phyloP scores from a whole-genome alignment of 1,140 invertebrate species.

The Heliothis virescens region DNA sequence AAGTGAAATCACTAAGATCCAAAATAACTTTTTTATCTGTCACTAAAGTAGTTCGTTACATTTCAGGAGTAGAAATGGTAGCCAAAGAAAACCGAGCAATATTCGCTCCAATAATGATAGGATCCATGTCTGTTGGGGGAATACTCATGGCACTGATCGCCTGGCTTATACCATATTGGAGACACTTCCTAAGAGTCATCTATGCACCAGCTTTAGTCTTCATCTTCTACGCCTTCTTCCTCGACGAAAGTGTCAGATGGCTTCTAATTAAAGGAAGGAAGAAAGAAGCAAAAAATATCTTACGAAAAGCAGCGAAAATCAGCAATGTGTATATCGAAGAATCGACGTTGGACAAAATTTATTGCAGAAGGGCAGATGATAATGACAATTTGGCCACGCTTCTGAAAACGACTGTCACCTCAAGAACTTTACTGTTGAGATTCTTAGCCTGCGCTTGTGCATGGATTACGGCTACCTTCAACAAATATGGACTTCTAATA shows the following conservation, averaged over 20 bases:
- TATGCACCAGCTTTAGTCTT: constrained; percentile 53
- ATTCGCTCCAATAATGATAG: constrained; percentile 35
- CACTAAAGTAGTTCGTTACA: not conserved
- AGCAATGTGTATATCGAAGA: constrained; percentile 42
- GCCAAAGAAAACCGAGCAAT: constrained; percentile 50
- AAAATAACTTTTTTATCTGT: too few species aligned
- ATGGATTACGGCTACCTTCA: constrained; percentile 47
- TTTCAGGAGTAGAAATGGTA: constrained; percentile 59
- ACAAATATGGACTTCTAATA: constrained; percentile 49
- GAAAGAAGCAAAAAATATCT: constrained; percentile 49
- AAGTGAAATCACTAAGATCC: too few species aligned
- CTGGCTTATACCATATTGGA: constrained; percentile 54
- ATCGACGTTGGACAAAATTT: constrained; percentile 45
- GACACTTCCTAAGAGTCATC: constrained; percentile 51
- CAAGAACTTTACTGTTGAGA: constrained; percentile 31
- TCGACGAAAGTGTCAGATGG: constrained; percentile 83
- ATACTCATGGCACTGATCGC: constrained; percentile 44
- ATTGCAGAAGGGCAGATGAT: constrained; percentile 33
- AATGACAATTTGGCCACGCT: constrained; percentile 13
- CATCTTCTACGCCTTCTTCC: constrained; percentile 44
- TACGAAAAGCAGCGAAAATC: constrained; percentile 49
- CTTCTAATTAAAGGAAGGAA: constrained; percentile 86
- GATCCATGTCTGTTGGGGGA: constrained; percentile 40
- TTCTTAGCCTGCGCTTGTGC: constrained; percentile 45
- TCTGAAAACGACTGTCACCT: constrained; percentile 42